Evolutionary conservation across 1,140 invertebrate species (phyloP).

Genomic region (Tyrophagus putrescentiae): DNA sequence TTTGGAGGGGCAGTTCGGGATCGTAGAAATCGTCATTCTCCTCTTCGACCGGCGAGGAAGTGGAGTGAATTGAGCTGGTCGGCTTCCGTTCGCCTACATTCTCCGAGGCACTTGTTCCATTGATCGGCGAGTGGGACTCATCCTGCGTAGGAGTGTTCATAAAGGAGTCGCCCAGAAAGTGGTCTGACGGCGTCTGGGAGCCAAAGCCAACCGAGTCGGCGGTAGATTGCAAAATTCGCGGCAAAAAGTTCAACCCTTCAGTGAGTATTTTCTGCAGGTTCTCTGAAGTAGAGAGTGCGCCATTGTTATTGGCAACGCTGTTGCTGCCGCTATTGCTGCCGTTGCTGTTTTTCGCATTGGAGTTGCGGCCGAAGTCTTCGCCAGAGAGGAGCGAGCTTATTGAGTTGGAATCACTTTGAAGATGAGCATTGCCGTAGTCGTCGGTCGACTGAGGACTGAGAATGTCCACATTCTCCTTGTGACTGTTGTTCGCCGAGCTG

Average conservation of each 20-base stretch:
- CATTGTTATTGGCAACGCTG: not conserved
- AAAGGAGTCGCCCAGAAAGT: slow-evolving; percentile 12
- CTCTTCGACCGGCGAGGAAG: not conserved
- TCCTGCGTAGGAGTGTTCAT: slow-evolving; percentile 24
- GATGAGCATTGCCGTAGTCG: not conserved
- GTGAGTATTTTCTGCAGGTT: not conserved
- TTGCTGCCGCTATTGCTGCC: not conserved
- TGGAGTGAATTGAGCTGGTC: not conserved
- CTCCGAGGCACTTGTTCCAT: not conserved
- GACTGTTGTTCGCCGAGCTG: not conserved
- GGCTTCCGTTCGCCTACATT: not conserved
- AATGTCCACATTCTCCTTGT: slow-evolving; percentile 5
- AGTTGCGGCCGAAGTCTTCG: no score
- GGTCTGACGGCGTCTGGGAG: not conserved
- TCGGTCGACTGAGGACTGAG: slow-evolving; percentile 6
- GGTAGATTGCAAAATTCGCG: not conserved
- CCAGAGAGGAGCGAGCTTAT: no score
- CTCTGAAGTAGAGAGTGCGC: not conserved
- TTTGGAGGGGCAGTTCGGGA: slow-evolving; percentile 36
- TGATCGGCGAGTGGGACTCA: slow-evolving; percentile 18
- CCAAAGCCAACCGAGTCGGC: not conserved
- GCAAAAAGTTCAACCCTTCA: slow-evolving; percentile 13
- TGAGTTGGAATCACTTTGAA: not conserved
- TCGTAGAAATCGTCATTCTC: slow-evolving; percentile 29
- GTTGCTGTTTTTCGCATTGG: not conserved